Base-by-base conservation (phyloP, 2,113 vertebrate genomes). In the Felis chaus region DNA sequence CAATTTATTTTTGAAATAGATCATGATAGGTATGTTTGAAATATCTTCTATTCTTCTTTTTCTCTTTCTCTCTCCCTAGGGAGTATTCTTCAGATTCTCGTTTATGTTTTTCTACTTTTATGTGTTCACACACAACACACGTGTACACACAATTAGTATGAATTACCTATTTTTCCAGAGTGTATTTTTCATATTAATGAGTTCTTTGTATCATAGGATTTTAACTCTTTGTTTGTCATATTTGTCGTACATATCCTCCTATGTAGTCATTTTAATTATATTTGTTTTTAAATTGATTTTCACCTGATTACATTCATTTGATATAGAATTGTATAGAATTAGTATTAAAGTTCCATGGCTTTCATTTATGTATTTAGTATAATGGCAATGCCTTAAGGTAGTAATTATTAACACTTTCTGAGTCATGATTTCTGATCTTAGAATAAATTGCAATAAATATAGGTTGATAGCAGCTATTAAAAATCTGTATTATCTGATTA, bases 401-500 rank as follows among this genome's bases (percentile, higher is more conserved):
- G 61, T 92, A 57, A 68, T 50, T 4, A 66, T 91, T 94, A 86
- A 33, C 23, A 61, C 1, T 74, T 92, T 91, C 48, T 79, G n/a
- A 81, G 91, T 96, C 87, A 23, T 61, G 5, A 5, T 63, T 92
- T 93, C 15, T 33, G 85, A 94, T 66, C 29, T 27, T 91, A 88
- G 41, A 96, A 91, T 95, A 27, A 96, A 94, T 4, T 97, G 3
- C 12, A 2, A 48, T 73, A 53, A 79, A 50, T 78, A 55, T 68
- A 98, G 25, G 55, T 12, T 91, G 25, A 23, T 48, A 74, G 23
- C n/a, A 94, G 13, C 39, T 95, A 96, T 85, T 94, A 88, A 97
- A 86, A 86, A 55, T 88, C 68, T 93, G 1, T 68, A 91, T 71
- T 39, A 84, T 79, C 3, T 96, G 81, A 95, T 95, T 88, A 80